These are phyloP conservation scores for Euleptes europaea DNA, from an alignment of 2,113 vertebrate species.

Conservation along the genomic window DNA sequence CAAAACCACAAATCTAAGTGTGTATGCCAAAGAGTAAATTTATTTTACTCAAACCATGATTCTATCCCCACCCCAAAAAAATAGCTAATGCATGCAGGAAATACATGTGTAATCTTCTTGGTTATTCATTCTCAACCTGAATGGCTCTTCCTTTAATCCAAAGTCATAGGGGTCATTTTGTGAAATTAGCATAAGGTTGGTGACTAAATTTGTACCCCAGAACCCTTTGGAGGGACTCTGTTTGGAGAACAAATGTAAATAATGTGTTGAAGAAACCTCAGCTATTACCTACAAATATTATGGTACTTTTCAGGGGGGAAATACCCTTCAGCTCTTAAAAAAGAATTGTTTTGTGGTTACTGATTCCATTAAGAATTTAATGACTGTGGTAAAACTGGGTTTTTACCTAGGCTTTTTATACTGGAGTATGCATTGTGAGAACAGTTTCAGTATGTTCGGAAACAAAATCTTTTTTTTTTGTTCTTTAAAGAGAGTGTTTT, in stretches of 20 bases:
- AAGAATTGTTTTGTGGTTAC: conserved; percentile 12
- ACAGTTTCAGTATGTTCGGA: neutral
- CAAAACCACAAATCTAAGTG: too few relatives aligned
- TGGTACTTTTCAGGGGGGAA: neutral
- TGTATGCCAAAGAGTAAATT: too few relatives aligned
- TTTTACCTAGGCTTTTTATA: neutral
- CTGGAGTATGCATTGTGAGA: neutral
- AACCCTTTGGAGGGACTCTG: neutral
- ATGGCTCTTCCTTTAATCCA: too few relatives aligned
- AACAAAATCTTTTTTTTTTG: neutral
- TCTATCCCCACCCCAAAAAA: too few relatives aligned
- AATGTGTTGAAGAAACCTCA: neutral
- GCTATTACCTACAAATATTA: neutral
- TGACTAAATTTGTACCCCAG: neutral
- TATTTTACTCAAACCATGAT: too few relatives aligned
- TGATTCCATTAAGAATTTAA: neutral
- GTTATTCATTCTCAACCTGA: too few relatives aligned
- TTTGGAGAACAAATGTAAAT: neutral
- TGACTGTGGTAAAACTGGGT: neutral
- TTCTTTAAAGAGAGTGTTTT: neutral
- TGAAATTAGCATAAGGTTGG: too few relatives aligned
- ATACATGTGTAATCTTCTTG: too few relatives aligned
- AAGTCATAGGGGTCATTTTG: too few relatives aligned
- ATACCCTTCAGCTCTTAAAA: neutral
- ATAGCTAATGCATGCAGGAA: too few relatives aligned